A percentile compares a stretch with the other conserved stretches of the same genome.
Evolutionary conservation across 2,888 invertebrate species (phyloP).

Genomic region (Sclerodermus sp.): DNA sequence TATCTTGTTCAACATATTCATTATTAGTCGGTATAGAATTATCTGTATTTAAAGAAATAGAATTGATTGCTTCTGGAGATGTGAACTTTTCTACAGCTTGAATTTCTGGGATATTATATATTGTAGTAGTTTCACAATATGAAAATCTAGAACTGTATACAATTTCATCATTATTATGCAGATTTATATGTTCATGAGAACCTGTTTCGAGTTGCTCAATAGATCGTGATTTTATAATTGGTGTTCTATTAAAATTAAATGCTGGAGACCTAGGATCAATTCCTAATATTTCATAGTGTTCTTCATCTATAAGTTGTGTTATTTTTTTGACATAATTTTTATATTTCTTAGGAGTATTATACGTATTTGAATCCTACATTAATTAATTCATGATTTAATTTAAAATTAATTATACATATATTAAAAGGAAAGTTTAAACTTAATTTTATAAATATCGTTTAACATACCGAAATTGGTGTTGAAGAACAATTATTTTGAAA

Average conservation of each 20-base stretch:
- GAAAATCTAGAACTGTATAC: slow-evolving; percentile 19
- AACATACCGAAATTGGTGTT: slow-evolving; percentile 34
- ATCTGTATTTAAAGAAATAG: too few relatives aligned
- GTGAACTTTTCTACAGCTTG: slow-evolving; percentile 33
- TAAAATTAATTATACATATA: slow-evolving; percentile 4
- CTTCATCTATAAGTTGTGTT: slow-evolving; percentile 6
- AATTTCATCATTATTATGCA: slow-evolving; percentile 18
- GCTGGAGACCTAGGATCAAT: slow-evolving; percentile 51
- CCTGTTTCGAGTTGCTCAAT: slow-evolving; percentile 17
- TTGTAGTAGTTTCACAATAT: slow-evolving; percentile 38
- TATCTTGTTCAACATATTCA: too few relatives aligned
- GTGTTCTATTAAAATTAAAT: slow-evolving; percentile 47
- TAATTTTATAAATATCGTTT: neutral
- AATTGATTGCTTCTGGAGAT: neutral
- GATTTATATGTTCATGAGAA: slow-evolving; percentile 19
- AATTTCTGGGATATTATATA: slow-evolving; percentile 36
- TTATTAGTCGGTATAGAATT: too few relatives aligned
- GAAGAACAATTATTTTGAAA: slow-evolving; percentile 22
- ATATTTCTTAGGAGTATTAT: slow-evolving; percentile 13
- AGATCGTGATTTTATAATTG: slow-evolving; percentile 40
- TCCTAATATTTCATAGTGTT: slow-evolving; percentile 21
- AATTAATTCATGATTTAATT: slow-evolving; percentile 2
- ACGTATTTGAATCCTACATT: slow-evolving; percentile 13
- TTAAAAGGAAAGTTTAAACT: neutral
- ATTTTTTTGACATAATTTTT: slow-evolving; percentile 2